Base-by-base conservation (phyloP, 1,140 invertebrate genomes). In the Magallana ariakensis region DNA sequence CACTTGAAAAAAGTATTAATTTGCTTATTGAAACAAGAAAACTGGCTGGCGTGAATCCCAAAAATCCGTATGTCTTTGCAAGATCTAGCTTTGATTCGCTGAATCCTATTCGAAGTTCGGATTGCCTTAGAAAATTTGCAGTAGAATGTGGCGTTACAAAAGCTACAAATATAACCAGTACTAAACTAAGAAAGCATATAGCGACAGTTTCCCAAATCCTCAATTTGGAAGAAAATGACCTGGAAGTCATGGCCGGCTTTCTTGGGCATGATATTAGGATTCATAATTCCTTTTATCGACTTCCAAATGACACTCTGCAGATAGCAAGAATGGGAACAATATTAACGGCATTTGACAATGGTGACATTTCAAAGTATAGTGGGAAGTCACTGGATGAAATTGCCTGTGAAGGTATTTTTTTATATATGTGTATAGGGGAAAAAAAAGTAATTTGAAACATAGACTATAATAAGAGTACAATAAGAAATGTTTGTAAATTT, bases 181-280 rank as follows among this genome's bases (percentile, higher is more conserved):
- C 85, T 6, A 87, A 85, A 62, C 86, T 88, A 9, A 86, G 87
- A 26, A 90, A 90, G 70, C 85, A 90, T 80, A 66, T 90, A 53
- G 89, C 89, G 7, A 90, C 87, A 9, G 86, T 90, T 55, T 85
- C 85, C 1, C 89, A 88, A 58, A 80, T 90, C 11, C 53, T 90
- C 10, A 88, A 90, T 62, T 84, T 88, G 8, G 75, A 62, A 1
- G 53, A 70, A 70, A 66, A 58, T 58, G 89, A 88, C 26, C 10
- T 88, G 54, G 83, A 90, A 83, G 66, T n/a, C 4, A 60, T 90
- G 83, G 90, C 90, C 60, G 84, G 80, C 46, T 89, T 88, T 26
- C 57, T 90, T 85, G 90, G 88, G 10, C 90, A 90, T 85, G 88
- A 90, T 22, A 82, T 89, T 53, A 66, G 87, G 13, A 58, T 89